phyloP scores from a whole-genome alignment of 2,888 invertebrate species.

The Sminthurides aquaticus region DNA sequence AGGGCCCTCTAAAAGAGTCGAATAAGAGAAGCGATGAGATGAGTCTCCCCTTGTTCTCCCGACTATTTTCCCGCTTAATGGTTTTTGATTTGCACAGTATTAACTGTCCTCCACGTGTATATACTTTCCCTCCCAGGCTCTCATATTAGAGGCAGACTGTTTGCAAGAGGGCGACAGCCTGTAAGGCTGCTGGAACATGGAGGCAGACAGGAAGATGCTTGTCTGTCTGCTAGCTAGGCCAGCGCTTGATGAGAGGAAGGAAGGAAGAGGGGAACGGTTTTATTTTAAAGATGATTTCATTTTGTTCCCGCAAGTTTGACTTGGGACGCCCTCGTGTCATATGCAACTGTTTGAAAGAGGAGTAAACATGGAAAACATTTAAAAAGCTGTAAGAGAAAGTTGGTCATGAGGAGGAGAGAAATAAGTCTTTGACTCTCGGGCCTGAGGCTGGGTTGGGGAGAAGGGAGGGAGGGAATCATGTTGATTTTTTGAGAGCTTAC shows the following conservation, averaged over 20 bases:
- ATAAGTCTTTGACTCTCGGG: no score
- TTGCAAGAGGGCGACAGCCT: neutral
- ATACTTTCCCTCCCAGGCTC: conserved; percentile 24
- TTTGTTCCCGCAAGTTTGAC: conserved; percentile 3
- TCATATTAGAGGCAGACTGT: conserved; percentile 24
- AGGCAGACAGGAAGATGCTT: neutral
- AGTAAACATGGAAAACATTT: neutral
- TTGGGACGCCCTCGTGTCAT: no score
- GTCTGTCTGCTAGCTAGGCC: no score
- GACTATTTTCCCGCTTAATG: conserved; percentile 23
- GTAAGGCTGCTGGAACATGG: no score
- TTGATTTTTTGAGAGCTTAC: conserved; percentile 12
- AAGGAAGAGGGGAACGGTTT: no score
- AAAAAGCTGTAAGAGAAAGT: conserved; percentile 5
- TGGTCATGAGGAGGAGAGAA: no score
- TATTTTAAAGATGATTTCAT: neutral
- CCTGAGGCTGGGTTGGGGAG: neutral
- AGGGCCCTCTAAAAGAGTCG: no score
- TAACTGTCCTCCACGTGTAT: conserved; percentile 21
- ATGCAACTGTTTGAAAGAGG: neutral
- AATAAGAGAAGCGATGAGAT: no score
- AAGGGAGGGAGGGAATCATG: conserved; percentile 5
- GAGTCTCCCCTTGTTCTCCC: conserved; percentile 1
- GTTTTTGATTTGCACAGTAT: conserved; percentile 32
- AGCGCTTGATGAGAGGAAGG: no score